A percentile compares a stretch with the other conserved stretches of the same genome.
phyloP scores from a whole-genome alignment of 1,140 invertebrate genomes.

The Tribolium castaneum region DNA sequence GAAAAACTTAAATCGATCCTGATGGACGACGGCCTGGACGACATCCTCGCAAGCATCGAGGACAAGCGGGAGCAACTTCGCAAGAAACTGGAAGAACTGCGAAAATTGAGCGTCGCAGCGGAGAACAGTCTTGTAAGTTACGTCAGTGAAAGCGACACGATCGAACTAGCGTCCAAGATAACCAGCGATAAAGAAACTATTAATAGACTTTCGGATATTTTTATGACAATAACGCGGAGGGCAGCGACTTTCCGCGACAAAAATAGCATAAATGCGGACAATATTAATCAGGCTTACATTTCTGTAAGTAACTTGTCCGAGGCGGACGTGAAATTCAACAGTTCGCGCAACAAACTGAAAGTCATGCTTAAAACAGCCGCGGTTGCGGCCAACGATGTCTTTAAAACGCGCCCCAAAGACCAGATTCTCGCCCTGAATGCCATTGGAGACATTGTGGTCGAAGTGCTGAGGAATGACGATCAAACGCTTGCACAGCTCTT shows the following conservation, averaged over 20 bases:
- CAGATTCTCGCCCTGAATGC: constrained; percentile 58
- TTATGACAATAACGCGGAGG: constrained; percentile 59
- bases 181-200: constrained; percentile 56
- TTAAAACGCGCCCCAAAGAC: constrained; percentile 61
- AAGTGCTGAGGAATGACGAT: constrained; percentile 52
- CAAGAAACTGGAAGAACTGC: constrained; percentile 59
- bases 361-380: constrained; percentile 59
- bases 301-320: constrained; percentile 49
- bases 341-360: constrained; percentile 56
- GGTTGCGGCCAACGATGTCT: constrained; percentile 61
- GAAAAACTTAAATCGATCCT: constrained; percentile 54
- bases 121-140: constrained; percentile 60
- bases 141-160: constrained; percentile 56
- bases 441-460: constrained; percentile 55
- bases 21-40: constrained; percentile 60
- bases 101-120: constrained; percentile 54
- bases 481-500: constrained; percentile 54
- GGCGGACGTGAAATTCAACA: constrained; percentile 55
- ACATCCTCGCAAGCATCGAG: constrained; percentile 58
- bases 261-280: constrained; percentile 59
- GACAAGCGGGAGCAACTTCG: constrained; percentile 59
- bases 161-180: constrained; percentile 58
- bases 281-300: constrained; percentile 56
- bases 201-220: constrained; percentile 60
- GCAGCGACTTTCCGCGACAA: constrained; percentile 58